Percentiles rank a stretch among this genome's conserved stretches.
These are phyloP conservation scores for Lytechinus variegatus DNA, from an alignment of 35 echinoderm and acorn worm species.

Conservation along the genomic window DNA sequence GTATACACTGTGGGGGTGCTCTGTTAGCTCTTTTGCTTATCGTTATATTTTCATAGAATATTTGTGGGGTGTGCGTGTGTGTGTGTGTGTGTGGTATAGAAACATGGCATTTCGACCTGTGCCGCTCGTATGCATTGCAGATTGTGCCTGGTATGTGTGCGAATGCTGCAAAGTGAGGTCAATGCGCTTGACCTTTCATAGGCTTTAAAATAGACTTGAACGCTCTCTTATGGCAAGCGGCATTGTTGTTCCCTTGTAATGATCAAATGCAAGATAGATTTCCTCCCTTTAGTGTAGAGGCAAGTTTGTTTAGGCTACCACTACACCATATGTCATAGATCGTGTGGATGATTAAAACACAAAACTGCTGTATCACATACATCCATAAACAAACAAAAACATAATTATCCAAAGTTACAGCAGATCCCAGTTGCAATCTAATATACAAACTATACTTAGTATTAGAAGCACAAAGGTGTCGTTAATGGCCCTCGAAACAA, in stretches of 20 bases:
- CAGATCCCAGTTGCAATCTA: neutral
- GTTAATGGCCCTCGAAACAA: neutral
- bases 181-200: constrained; percentile 44
- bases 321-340: neutral
- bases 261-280: neutral
- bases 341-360: neutral
- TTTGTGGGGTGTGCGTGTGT: constrained; percentile 24
- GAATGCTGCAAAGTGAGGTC: constrained; percentile 39
- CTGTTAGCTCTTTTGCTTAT: constrained; percentile 26
- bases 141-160: constrained; percentile 21
- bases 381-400: neutral
- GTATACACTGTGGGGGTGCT: neutral
- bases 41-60: neutral
- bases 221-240: neutral
- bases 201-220: constrained; percentile 42
- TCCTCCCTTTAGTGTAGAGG: neutral
- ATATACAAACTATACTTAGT: neutral
- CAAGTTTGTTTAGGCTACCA: neutral
- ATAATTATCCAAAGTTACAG: neutral
- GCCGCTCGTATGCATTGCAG: neutral
- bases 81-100: constrained; percentile 23
- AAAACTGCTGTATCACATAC: neutral
- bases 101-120: neutral
- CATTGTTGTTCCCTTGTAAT: constrained; percentile 49
- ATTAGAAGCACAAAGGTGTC: neutral